Conservation (phyloP, 2,888 invertebrate genomes). For the Blera fallax region DNA sequence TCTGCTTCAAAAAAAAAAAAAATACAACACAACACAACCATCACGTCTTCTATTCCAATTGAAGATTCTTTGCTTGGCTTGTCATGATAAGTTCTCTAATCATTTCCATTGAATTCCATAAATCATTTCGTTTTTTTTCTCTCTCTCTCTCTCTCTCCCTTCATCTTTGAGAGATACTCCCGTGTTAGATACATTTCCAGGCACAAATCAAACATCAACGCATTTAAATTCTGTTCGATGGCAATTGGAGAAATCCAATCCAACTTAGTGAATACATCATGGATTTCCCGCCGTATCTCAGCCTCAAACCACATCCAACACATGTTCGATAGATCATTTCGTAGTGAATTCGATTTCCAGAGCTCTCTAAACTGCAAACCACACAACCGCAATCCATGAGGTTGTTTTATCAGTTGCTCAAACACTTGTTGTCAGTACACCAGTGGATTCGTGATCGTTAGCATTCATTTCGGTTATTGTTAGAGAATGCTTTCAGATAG, state of each 20-base stretch:
- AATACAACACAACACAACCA: too few relatives aligned
- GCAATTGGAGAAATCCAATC: too few relatives aligned
- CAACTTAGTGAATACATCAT: too few relatives aligned
- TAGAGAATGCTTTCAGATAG: constrained; percentile 33
- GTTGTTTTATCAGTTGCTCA: constrained; percentile 65
- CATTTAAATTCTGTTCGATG: background rate
- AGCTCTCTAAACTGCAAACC: constrained; percentile 36
- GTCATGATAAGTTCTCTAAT: constrained; percentile 16
- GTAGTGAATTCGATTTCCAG: background rate
- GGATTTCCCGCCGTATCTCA: background rate
- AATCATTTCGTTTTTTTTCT: too few relatives aligned
- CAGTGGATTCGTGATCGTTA: constrained; percentile 58
- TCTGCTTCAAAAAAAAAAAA: background rate
- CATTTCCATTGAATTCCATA: constrained; percentile 7
- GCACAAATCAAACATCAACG: background rate
- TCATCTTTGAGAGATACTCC: background rate
- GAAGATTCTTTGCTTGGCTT: background rate
- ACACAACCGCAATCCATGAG: constrained; percentile 39
- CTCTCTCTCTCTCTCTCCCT: background rate
- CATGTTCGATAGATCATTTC: constrained; percentile 26
- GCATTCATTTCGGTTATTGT: constrained; percentile 26
- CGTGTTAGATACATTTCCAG: background rate
- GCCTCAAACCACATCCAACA: background rate
- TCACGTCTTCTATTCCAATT: background rate
- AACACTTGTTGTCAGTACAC: constrained; percentile 71